Percentiles rank a stretch among this genome's conserved stretches.
phyloP scores from a whole-genome alignment of 2,888 invertebrate genomes.

The Epirrhoe alternata region DNA sequence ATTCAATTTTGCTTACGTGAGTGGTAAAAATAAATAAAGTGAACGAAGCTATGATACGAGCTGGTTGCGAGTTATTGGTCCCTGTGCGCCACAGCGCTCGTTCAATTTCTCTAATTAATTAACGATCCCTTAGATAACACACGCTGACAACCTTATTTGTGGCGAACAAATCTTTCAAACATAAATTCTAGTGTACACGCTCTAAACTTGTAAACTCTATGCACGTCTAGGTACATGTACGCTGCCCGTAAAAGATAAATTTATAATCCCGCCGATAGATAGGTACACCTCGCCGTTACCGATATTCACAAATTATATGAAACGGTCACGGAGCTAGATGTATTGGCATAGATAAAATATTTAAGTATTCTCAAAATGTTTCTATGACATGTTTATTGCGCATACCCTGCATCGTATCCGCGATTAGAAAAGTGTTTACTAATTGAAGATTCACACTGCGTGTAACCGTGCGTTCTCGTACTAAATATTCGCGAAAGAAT shows the following conservation, averaged over 20 bases:
- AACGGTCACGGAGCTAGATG: constrained; percentile 49
- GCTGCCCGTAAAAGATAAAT: constrained; percentile 68
- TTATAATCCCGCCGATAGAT: constrained; percentile 56
- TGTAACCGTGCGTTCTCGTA: constrained; percentile 58
- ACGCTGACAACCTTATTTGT: constrained; percentile 85
- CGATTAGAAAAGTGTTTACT: constrained; percentile 63
- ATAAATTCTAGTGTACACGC: constrained; percentile 83
- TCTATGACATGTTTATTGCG: constrained; percentile 64
- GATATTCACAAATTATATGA: constrained; percentile 58
- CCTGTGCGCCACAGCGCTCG: constrained; percentile 78
- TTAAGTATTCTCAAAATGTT: constrained; percentile 53
- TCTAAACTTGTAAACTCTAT: constrained; percentile 81
- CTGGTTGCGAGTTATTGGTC: constrained; percentile 84
- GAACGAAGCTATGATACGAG: constrained; percentile 82
- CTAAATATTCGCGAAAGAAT: constrained; percentile 75
- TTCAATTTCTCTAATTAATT: constrained; percentile 86
- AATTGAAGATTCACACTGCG: constrained; percentile 68
- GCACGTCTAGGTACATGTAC: constrained; percentile 67
- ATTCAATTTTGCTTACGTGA: constrained; percentile 83
- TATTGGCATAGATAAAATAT: constrained; percentile 46
- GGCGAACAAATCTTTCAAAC: constrained; percentile 83
- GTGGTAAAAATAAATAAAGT: constrained; percentile 82
- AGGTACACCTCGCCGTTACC: constrained; percentile 50
- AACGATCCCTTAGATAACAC: constrained; percentile 83
- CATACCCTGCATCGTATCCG: constrained; percentile 53